phyloP scores from a whole-genome alignment of 1,140 invertebrate genomes.

The Caenorhabditis briggsae region DNA sequence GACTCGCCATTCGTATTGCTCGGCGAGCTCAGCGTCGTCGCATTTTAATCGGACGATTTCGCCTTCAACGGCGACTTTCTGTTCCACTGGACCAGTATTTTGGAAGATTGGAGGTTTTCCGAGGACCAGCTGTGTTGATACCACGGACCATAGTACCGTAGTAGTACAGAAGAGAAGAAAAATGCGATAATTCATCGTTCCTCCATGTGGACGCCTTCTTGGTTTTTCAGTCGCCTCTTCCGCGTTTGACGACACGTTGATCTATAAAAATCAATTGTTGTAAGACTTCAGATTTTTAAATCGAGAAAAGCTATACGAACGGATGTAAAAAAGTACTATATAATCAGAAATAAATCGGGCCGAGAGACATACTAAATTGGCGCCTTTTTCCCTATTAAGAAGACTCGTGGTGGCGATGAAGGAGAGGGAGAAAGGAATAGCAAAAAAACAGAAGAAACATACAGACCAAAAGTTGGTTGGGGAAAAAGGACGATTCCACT shows the following conservation, averaged over 20 bases:
- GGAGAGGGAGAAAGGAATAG: not conserved
- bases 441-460: conserved; percentile 24
- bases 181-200: conserved; percentile 29
- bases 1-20: conserved; percentile 33
- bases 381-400: conserved; percentile 40
- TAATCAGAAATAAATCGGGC: conserved; percentile 51
- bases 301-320: no score
- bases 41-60: conserved; percentile 37
- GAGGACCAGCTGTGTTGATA: conserved; percentile 5
- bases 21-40: conserved; percentile 26
- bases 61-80: conserved; percentile 50
- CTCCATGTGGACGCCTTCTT: conserved; percentile 37
- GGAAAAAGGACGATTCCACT: conserved; percentile 36
- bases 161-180: conserved; percentile 17
- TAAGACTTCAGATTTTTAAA: not conserved
- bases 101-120: conserved; percentile 43
- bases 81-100: not conserved
- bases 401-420: not conserved
- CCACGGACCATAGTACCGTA: conserved; percentile 8
- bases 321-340: conserved; percentile 16
- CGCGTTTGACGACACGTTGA: conserved; percentile 16
- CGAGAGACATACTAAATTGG: conserved; percentile 26
- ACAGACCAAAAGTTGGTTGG: conserved; percentile 11
- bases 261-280: not conserved
- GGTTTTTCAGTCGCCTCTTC: not conserved